phyloP scores from a whole-genome alignment of 2,797 vertebrate species.

The Tachyglossus aculeatus region DNA sequence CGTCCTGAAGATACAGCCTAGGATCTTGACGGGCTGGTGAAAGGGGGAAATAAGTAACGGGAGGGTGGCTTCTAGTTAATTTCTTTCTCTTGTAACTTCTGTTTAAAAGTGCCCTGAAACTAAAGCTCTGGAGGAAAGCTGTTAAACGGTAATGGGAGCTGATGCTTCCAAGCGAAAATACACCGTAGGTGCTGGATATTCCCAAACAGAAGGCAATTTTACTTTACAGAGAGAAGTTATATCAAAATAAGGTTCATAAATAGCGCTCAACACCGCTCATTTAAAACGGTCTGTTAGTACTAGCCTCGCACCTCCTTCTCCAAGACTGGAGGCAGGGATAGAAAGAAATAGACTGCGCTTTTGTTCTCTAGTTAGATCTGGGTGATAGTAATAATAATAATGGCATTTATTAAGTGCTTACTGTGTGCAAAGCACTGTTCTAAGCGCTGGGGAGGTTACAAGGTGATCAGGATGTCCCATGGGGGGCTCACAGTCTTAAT shows the following conservation, averaged over 20 bases:
- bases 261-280: background rate
- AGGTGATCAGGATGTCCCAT: no score
- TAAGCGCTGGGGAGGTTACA: no score
- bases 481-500: no score
- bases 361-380: background rate
- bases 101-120: conserved; percentile 31
- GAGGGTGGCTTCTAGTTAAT: conserved; percentile 21
- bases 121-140: conserved; percentile 22
- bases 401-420: no score
- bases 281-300: background rate
- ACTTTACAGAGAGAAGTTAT: background rate
- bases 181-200: background rate
- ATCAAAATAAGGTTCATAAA: conserved; percentile 28
- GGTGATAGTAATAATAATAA: background rate
- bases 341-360: background rate
- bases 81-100: conserved; percentile 24
- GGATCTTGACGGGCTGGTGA: background rate
- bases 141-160: conserved; percentile 43
- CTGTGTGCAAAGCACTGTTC: no score
- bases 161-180: conserved; percentile 29
- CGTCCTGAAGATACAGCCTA: background rate
- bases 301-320: background rate
- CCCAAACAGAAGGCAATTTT: conserved; percentile 2
- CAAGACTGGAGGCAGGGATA: background rate
- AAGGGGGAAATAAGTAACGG: conserved; percentile 6